Base-by-base conservation (phyloP, 2,797 vertebrate species). In the Nannoperca australis region DNA sequence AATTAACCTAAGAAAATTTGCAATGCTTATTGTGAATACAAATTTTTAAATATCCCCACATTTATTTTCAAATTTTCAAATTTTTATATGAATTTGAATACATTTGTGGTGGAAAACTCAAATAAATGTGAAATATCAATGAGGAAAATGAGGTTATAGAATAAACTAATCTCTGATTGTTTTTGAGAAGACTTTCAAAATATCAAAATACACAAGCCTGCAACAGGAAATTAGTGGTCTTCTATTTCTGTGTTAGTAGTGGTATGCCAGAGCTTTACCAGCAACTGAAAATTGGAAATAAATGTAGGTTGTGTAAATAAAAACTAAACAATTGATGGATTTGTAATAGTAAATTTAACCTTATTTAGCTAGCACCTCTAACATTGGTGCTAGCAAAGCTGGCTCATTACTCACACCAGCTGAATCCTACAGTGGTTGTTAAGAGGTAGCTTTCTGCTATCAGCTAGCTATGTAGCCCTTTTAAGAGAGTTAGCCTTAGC, bases 401-500 rank as follows among this genome's bases (percentile, higher is more conserved):
- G 13, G n/a, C 3, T 2, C 14, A 20, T 59, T 42, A 45, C 15
- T 53, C 12, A 51, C 42, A 63, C 36, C 51, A 50, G 53, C 34
- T 56, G 24, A 64, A 45, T 47, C 18, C 45, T 71, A 68, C 42
- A 69, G 22, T 24, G n/a, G 40, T 50, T 66, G 18, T 18, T 42
- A 40, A 61, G 61, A 84, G 69, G 73, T 74, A 79, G 61, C 17
- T 72, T 44, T 51, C 32, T 66, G 42, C 22, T n/a, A 36, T 53
- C 18, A 40, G 22, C 40, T 50, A 15, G 24, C 42, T 24, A 36
- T 42, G 4, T 22, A 68, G 49, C 49, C 49, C 54, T 66, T 58
- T 5, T 18, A 34, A 47, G 20, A 54, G 13, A 32, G 32, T 34
- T 55, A 47, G 61, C n/a, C 22, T 45, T 77, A 59, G 58, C 22